phyloP scores from a whole-genome alignment of 2,888 invertebrate species.

The Pterostichus madidus region DNA sequence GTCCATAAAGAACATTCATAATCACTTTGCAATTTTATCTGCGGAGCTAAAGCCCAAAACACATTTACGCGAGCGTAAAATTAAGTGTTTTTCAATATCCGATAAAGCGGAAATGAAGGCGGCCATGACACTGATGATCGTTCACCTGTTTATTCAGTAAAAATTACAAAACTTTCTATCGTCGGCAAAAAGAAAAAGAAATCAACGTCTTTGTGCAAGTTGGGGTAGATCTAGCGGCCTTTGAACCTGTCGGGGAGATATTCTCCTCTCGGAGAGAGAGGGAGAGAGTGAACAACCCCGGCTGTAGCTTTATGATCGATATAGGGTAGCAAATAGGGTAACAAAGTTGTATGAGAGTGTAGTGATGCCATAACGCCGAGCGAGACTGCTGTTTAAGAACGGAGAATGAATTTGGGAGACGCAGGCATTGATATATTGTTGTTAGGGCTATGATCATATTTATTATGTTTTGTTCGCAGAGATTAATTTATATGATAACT shows the following conservation, averaged over 20 bases:
- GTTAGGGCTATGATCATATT: too few species aligned
- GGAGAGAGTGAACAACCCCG: constrained; percentile 5
- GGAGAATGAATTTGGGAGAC: too few species aligned
- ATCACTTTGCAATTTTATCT: too few species aligned
- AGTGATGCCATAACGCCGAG: too few species aligned
- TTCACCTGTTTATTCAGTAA: constrained; percentile 31
- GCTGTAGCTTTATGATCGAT: constrained; percentile 48
- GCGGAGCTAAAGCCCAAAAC: too few species aligned
- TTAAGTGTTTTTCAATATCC: constrained; percentile 3
- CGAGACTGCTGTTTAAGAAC: too few species aligned
- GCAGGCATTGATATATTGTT: too few species aligned
- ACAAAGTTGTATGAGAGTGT: constrained; percentile 21
- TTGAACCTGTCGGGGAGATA: constrained; percentile 14
- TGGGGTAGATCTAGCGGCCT: constrained; percentile 16
- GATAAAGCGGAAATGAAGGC: neutral
- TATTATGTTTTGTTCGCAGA: too few species aligned
- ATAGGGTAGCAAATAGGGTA: constrained; percentile 46
- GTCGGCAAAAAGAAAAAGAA: neutral
- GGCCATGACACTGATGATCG: constrained; percentile 33
- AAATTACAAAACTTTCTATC: constrained; percentile 32
- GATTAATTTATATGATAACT: too few species aligned
- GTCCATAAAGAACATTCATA: too few species aligned
- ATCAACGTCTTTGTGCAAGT: constrained; percentile 19
- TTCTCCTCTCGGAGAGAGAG: neutral
- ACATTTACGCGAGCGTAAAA: neutral